These are phyloP conservation scores for Leiothrix lutea DNA, from an alignment of 2,113 vertebrate genomes.

Conservation along the genomic window DNA sequence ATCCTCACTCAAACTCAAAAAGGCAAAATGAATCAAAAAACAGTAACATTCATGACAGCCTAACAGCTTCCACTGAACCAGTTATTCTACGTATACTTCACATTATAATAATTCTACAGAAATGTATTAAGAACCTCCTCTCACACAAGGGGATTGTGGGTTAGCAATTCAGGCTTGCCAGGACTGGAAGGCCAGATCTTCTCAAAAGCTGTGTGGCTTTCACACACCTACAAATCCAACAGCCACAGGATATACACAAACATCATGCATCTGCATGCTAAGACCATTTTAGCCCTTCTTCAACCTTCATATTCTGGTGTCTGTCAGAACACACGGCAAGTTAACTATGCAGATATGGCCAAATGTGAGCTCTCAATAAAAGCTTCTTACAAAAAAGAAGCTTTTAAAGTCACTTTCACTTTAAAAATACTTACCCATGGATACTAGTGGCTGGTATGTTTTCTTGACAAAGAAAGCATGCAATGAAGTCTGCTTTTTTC, in stretches of 20 bases:
- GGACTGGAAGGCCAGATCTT: not conserved
- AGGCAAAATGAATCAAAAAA: not conserved
- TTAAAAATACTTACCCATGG: constrained; percentile 80
- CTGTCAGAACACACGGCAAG: not conserved
- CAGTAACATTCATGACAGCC: not conserved
- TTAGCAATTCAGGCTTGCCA: not conserved
- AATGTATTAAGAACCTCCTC: not conserved
- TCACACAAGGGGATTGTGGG: not conserved
- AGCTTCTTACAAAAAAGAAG: not conserved
- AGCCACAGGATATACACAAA: not conserved
- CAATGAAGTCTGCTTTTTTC: constrained; percentile 91
- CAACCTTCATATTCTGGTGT: not conserved
- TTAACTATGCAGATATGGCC: accelerated
- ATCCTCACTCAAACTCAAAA: not conserved
- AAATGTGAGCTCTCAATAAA: not conserved
- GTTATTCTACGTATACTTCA: not conserved
- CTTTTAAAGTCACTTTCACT: not conserved
- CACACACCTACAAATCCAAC: not conserved
- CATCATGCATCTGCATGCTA: not conserved
- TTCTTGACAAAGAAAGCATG: constrained; percentile 89
- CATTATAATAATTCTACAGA: not conserved
- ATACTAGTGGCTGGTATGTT: constrained; percentile 91
- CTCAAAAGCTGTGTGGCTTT: not conserved
- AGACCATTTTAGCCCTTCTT: not conserved
- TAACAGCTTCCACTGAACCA: not conserved